Conservation (phyloP, 2,888 invertebrate species). For the Dasypogon diadema region DNA sequence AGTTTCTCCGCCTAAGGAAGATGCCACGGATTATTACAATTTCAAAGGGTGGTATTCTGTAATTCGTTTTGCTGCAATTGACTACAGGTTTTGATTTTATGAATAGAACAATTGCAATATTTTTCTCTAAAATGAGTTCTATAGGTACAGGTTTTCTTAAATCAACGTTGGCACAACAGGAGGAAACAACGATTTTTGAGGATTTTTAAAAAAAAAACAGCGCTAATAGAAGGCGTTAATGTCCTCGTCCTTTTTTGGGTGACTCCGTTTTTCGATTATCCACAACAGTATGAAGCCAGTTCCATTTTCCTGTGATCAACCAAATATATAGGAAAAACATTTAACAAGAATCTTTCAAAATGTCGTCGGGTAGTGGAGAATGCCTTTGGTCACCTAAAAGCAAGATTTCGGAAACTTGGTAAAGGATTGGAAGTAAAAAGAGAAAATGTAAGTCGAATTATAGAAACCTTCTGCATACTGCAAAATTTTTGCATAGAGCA, state of each 20-base stretch:
- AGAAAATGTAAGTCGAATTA: constrained; percentile 18
- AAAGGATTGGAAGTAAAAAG: constrained; percentile 30
- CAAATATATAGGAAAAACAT: constrained; percentile 15
- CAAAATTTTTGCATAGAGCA: constrained; percentile 36
- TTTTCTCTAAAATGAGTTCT: neutral
- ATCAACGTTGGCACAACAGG: neutral
- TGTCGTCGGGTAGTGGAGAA: constrained; percentile 42
- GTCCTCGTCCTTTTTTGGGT: constrained; percentile 16
- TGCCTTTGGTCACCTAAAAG: constrained; percentile 46
- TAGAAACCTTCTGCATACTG: constrained; percentile 35
- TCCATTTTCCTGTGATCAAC: constrained; percentile 40
- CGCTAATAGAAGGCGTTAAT: neutral
- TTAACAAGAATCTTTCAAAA: constrained; percentile 36
- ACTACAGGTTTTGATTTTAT: neutral
- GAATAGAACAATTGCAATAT: neutral
- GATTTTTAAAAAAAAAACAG: neutral
- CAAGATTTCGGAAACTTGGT: constrained; percentile 31
- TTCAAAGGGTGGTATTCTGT: neutral
- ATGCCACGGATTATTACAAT: neutral
- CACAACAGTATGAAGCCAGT: constrained; percentile 8
- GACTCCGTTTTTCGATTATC: constrained; percentile 46
- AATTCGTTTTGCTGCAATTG: neutral
- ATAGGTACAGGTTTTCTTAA: neutral
- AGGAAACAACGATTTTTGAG: neutral
- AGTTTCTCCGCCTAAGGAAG: neutral